Percentiles rank a stretch among this genome's conserved stretches.
Conservation (phyloP, 2,113 vertebrate species). For the Leuciscus idus region DNA sequence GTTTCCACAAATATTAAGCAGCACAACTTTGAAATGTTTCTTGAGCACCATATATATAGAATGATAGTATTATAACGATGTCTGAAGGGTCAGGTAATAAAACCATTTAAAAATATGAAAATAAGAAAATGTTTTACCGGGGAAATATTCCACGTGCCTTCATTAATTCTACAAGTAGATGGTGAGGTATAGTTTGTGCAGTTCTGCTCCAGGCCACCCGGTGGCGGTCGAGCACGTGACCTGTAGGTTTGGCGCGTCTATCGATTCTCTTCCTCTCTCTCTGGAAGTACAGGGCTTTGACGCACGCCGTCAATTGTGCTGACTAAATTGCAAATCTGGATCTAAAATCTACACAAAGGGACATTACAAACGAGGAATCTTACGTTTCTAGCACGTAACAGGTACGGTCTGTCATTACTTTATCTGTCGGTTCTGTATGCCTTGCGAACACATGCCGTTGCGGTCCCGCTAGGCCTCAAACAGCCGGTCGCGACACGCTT, state of each 20-base stretch:
- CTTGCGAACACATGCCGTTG: not conserved
- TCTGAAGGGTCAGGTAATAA: no score
- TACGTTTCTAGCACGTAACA: constrained; percentile 52
- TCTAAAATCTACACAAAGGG: constrained; percentile 44
- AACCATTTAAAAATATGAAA: no score
- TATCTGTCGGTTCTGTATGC: not conserved
- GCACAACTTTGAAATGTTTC: not conserved
- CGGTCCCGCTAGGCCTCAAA: not conserved
- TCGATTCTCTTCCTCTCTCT: constrained; percentile 64
- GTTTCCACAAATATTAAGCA: not conserved
- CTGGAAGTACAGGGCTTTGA: constrained; percentile 47
- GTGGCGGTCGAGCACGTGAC: not conserved
- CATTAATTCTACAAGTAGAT: no score
- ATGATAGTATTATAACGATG: no score
- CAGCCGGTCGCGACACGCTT: constrained; percentile 1
- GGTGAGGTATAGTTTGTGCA: not conserved
- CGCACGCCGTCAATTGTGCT: constrained; percentile 59
- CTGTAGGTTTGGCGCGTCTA: not conserved
- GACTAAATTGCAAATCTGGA: constrained; percentile 68
- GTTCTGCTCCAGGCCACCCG: not conserved
- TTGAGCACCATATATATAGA: no score
- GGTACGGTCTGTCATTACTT: constrained; percentile 53
- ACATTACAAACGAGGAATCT: not conserved
- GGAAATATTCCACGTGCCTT: no score
- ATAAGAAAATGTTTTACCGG: no score